Percentiles rank a stretch among this genome's conserved stretches.
These are phyloP conservation scores for Drosophila aldrichi DNA, from an alignment of 2,888 invertebrate genomes.

Conservation along the genomic window DNA sequence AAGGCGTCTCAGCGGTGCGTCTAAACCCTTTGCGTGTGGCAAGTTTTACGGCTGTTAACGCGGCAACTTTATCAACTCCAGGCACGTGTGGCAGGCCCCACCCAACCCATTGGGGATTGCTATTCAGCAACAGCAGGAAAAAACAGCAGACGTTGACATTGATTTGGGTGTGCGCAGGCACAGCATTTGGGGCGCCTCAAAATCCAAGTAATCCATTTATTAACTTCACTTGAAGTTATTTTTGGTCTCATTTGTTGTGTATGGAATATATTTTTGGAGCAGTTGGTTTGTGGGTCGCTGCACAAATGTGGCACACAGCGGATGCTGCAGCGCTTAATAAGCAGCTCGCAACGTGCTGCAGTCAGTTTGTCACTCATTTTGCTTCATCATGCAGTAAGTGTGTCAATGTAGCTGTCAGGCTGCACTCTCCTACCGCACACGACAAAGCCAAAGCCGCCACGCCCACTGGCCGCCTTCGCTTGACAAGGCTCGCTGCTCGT, in stretches of 20 bases:
- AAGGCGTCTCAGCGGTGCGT: constrained; percentile 61
- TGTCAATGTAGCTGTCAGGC: constrained; percentile 73
- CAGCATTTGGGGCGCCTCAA: constrained; percentile 11
- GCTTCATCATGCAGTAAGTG: constrained; percentile 81
- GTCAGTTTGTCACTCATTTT: constrained; percentile 81
- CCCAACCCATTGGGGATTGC: constrained; percentile 14
- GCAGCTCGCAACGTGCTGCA: constrained; percentile 75
- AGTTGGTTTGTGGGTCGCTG: constrained; percentile 44
- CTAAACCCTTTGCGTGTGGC: constrained; percentile 65
- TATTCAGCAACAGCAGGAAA: not conserved
- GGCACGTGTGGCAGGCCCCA: constrained; percentile 52
- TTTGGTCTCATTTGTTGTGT: constrained; percentile 43
- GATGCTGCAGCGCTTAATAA: constrained; percentile 66
- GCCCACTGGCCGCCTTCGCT: not conserved
- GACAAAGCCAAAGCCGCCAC: constrained; percentile 2
- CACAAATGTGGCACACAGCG: constrained; percentile 51
- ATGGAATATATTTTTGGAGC: constrained; percentile 22
- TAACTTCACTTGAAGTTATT: constrained; percentile 71
- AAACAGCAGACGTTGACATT: constrained; percentile 66
- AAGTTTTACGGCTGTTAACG: constrained; percentile 76
- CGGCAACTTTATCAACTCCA: constrained; percentile 69
- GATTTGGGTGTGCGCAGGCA: constrained; percentile 67
- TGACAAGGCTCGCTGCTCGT: constrained; percentile 29
- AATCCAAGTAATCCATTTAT: constrained; percentile 74
- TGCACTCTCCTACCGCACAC: not conserved